Conservation (phyloP, 2,113 vertebrate species). For the Pandion haliaetus region DNA sequence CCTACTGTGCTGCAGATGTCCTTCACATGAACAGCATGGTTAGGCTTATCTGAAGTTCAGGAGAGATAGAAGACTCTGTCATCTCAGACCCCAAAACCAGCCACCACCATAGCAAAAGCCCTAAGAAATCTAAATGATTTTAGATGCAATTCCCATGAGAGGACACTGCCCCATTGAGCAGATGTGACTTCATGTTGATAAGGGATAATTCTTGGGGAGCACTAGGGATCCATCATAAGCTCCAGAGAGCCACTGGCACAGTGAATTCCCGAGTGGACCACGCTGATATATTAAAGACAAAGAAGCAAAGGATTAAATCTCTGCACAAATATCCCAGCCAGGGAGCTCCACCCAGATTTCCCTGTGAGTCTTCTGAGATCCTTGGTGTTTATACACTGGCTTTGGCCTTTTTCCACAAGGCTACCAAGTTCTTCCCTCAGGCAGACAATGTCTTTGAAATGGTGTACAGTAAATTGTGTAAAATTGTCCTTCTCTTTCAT, state of each 20-base stretch:
- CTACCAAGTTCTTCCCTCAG: background rate
- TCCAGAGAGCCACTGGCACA: background rate
- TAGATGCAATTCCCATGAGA: background rate
- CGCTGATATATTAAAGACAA: background rate
- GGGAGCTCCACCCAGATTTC: background rate
- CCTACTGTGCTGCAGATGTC: background rate
- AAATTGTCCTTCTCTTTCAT: background rate
- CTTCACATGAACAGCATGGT: background rate
- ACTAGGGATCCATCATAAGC: background rate
- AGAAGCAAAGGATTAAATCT: background rate
- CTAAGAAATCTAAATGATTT: background rate
- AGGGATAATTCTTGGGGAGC: background rate
- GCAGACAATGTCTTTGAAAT: background rate
- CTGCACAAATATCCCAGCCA: background rate
- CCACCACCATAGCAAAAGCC: background rate
- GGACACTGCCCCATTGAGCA: background rate
- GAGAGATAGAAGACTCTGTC: background rate
- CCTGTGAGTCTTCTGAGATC: background rate
- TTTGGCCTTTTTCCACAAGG: background rate
- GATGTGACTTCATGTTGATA: background rate
- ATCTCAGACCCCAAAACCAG: background rate
- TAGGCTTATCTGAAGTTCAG: background rate
- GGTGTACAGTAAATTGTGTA: background rate
- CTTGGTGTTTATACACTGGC: background rate
- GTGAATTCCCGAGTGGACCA: background rate